These are phyloP conservation scores for Pteropus alecto DNA, from an alignment of 2,113 vertebrate species.

Conservation along the genomic window DNA sequence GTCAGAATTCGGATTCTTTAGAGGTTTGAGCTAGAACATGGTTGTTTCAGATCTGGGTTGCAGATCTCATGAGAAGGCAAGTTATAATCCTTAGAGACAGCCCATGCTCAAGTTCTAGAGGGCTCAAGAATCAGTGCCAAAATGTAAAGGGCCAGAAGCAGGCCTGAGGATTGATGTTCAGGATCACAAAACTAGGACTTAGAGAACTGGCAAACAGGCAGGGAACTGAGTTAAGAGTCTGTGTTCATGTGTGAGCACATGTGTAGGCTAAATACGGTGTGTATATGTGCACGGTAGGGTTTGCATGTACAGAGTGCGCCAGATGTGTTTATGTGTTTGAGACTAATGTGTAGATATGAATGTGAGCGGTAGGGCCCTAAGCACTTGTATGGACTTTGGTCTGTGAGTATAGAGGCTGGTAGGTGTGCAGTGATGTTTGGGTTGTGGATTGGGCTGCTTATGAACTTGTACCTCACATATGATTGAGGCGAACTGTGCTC, in stretches of 20 bases:
- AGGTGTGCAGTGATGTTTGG: not conserved
- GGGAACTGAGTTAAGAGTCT: not conserved
- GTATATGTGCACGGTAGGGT: not conserved
- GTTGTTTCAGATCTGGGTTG: not conserved
- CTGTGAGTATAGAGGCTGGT: not conserved
- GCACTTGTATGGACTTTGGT: not conserved
- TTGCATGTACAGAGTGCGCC: not conserved
- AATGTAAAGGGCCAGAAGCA: not conserved
- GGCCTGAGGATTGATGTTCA: not conserved
- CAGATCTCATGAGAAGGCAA: not conserved
- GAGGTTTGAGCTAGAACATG: not conserved
- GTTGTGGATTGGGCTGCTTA: not conserved
- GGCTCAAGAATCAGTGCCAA: not conserved
- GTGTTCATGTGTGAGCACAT: not conserved
- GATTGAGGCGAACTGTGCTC: not conserved
- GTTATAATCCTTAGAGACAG: not conserved
- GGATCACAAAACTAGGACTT: not conserved
- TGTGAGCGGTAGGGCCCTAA: not conserved
- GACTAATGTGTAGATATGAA: not conserved
- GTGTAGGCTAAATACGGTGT: not conserved
- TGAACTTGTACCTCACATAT: not conserved
- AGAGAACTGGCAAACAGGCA: not conserved
- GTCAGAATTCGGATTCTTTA: not conserved
- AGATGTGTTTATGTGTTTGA: not conserved
- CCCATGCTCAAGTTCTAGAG: not conserved